Base-by-base conservation (phyloP, 2,888 invertebrate genomes). In the Phortica okadai region DNA sequence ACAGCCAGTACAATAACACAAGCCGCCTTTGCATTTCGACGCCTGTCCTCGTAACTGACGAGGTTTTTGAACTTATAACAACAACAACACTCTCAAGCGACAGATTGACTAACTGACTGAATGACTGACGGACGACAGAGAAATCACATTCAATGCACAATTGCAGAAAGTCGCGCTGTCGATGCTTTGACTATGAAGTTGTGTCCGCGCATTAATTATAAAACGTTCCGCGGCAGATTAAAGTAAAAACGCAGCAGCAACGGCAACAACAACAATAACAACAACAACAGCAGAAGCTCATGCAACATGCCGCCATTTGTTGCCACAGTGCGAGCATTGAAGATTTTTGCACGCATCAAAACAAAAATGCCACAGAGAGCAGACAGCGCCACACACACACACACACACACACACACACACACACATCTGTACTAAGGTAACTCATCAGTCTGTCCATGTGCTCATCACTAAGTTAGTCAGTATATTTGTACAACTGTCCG, bases 41-140 rank as follows among this genome's bases (percentile, higher is more conserved):
- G 44, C 67, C 41, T 67, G 67, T 67, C 67, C 67, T 67, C 67
- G 67, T 44, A 1, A 16, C 44, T 44, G 67, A 67, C 67, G 67
- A 67, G 67, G 42, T 67, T 67, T 67, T 67, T 67, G 67, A 67
- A 67, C 67, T 67, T 44, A n/a, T 16, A 44, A 44, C 42, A 8
- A 41, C 44, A 44, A 44, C 42, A 8, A 41, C 5, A 14, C 7
- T 14, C 16, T n/a, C 42, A 67, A 21, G 4, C 10, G 66, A 33
- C 66, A 7, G 66, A 66, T n/a, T 41, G 66, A 8, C 66, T 10
- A 6, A n/a, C 44, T 21, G 21, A 8, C 66, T 10, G 14, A 7
- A 45, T 16, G 67, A n/a, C 67, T 4, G 67, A n/a, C 44, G n/a
- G 67, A n/a, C 14, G 50, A 14, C 50, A 11, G 50, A 8, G 14